phyloP scores from a whole-genome alignment of 2,113 vertebrate species.

The Casuarius casuarius region DNA sequence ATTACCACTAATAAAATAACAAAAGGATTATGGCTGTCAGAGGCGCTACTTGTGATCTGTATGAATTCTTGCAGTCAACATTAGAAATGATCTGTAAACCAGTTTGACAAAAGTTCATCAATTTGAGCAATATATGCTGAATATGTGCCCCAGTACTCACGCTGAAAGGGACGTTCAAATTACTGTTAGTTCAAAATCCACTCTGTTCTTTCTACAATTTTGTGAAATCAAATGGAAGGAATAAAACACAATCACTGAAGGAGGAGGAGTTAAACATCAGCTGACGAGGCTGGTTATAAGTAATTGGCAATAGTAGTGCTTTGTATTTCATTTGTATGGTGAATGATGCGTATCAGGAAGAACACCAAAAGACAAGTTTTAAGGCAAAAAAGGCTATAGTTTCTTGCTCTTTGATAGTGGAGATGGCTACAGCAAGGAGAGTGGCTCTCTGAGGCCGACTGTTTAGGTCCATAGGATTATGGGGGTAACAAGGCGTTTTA shows the following conservation, averaged over 20 bases:
- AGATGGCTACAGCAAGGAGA: background rate
- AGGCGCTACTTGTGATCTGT: slow-evolving; percentile 6
- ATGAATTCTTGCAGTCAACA: slow-evolving; percentile 23
- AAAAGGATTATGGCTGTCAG: background rate
- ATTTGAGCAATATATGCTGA: slow-evolving; percentile 7
- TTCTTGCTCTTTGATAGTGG: background rate
- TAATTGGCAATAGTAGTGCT: background rate
- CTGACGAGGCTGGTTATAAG: background rate
- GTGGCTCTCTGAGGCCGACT: background rate
- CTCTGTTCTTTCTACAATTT: background rate
- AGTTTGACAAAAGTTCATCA: slow-evolving; percentile 24
- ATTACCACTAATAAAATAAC: slow-evolving; percentile 8
- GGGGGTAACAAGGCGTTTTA: background rate
- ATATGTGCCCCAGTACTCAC: background rate
- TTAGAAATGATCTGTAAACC: slow-evolving; percentile 35
- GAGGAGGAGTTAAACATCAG: background rate
- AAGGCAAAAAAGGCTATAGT: background rate
- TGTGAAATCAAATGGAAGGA: slow-evolving; percentile 39
- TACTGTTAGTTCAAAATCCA: background rate
- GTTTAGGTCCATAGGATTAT: background rate
- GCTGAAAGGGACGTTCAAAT: background rate
- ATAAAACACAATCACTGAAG: background rate
- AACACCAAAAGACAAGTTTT: slow-evolving; percentile 6
- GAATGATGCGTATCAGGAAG: background rate
- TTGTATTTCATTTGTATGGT: background rate